Conservation (phyloP, 2,113 vertebrate species). For the Microcebus ravelobensis region DNA sequence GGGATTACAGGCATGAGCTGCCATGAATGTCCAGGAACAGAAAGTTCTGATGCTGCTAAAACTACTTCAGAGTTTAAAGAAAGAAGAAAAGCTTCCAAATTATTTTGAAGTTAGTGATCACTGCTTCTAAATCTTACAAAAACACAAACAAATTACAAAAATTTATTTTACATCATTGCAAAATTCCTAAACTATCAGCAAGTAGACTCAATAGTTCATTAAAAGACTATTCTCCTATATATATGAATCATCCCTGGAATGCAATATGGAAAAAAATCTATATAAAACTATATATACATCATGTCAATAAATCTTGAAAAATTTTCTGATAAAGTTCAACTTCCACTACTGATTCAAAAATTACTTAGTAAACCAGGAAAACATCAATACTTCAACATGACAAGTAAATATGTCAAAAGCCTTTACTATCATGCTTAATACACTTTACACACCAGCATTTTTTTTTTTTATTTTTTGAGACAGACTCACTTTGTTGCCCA, state of each 20-base stretch:
- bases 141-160: neutral
- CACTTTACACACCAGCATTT: neutral
- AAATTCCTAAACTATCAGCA: neutral
- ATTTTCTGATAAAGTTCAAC: neutral
- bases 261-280: neutral
- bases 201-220: neutral
- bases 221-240: neutral
- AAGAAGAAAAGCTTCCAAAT: neutral
- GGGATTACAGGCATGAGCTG: no score
- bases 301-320: neutral
- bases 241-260: neutral
- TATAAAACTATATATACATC: neutral
- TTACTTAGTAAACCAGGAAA: conserved; percentile 1
- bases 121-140: neutral
- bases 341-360: neutral
- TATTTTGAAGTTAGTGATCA: neutral
- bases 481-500: no score
- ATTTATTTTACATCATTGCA: neutral
- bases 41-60: neutral
- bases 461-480: no score
- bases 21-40: neutral
- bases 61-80: conserved; percentile 10
- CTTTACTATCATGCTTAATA: neutral
- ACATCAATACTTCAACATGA: neutral
- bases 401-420: neutral